These are phyloP conservation scores for Calyptommatus sinebrachiatus DNA, from an alignment of 2,113 vertebrate genomes.

Conservation along the genomic window DNA sequence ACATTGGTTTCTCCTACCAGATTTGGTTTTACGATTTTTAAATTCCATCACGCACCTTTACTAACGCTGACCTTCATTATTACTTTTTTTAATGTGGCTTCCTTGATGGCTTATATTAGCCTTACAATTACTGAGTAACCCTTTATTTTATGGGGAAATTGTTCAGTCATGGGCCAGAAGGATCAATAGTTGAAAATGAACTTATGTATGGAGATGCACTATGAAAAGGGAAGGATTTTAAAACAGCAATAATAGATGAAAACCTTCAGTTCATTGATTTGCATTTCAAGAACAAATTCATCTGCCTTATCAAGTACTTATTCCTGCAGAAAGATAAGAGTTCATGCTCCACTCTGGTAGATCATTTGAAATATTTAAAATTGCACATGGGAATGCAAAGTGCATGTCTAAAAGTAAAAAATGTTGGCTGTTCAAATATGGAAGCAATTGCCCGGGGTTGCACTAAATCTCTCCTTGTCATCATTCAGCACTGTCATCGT, in stretches of 20 bases:
- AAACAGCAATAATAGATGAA: slow-evolving; percentile 5
- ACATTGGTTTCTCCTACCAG: not conserved
- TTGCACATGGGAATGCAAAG: slow-evolving; percentile 16
- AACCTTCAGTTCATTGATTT: slow-evolving; percentile 13
- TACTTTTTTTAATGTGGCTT: too few species aligned
- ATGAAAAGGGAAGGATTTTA: slow-evolving; percentile 1
- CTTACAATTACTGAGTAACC: not conserved
- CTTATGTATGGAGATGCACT: not conserved
- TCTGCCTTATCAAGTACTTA: slow-evolving; percentile 35
- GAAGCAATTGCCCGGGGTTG: slow-evolving; percentile 26
- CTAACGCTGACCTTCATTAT: not conserved
- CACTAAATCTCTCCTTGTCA: slow-evolving; percentile 21
- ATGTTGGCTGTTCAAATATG: slow-evolving; percentile 24
- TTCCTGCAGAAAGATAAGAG: slow-evolving; percentile 7
- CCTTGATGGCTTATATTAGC: slow-evolving; percentile 1
- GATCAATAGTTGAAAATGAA: slow-evolving; percentile 15
- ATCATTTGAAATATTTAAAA: slow-evolving; percentile 34
- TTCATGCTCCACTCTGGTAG: not conserved
- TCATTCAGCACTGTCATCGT: slow-evolving; percentile 16
- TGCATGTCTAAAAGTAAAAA: slow-evolving; percentile 27
- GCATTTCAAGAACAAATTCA: slow-evolving; percentile 32
- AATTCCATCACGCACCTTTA: slow-evolving; percentile 10
- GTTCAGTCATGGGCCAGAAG: slow-evolving; percentile 7
- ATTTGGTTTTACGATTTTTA: slow-evolving; percentile 11
- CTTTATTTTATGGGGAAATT: slow-evolving; percentile 5